Conservation (phyloP, 2,113 vertebrate genomes). For the Corynorhinus townsendii region DNA sequence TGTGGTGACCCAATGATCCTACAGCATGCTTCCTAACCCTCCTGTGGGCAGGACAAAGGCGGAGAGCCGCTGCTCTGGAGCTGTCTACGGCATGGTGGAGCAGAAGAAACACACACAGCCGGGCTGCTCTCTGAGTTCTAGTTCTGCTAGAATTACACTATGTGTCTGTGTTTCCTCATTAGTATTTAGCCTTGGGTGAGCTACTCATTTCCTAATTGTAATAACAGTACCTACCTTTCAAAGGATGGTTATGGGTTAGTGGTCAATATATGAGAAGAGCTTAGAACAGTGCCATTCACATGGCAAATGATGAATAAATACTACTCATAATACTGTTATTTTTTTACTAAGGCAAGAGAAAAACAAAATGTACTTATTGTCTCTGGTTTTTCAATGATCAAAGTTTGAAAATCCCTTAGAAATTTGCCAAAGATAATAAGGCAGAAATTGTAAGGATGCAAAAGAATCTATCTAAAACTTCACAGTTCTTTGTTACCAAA, state of each 20-base stretch:
- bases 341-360: slow-evolving; percentile 8
- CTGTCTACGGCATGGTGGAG: not conserved
- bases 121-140: not conserved
- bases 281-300: not conserved
- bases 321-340: not conserved
- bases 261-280: not conserved
- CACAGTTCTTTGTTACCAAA: not conserved
- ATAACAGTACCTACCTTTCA: not conserved
- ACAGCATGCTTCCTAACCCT: not conserved
- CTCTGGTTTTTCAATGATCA: not conserved
- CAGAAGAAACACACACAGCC: not conserved
- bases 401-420: not conserved
- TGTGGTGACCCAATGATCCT: not conserved
- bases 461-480: not conserved
- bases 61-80: not conserved
- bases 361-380: not conserved
- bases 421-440: slow-evolving; percentile 15
- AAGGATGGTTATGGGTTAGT: not conserved
- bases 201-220: not conserved
- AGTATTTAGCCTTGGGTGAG: not conserved
- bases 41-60: not conserved
- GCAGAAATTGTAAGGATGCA: not conserved
- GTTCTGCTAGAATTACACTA: not conserved
- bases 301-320: not conserved
- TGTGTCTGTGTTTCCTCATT: not conserved